Percentiles rank a stretch among this genome's conserved stretches.
phyloP scores from a whole-genome alignment of 2,888 invertebrate species.

The Thysanoteuthis rhombus region DNA sequence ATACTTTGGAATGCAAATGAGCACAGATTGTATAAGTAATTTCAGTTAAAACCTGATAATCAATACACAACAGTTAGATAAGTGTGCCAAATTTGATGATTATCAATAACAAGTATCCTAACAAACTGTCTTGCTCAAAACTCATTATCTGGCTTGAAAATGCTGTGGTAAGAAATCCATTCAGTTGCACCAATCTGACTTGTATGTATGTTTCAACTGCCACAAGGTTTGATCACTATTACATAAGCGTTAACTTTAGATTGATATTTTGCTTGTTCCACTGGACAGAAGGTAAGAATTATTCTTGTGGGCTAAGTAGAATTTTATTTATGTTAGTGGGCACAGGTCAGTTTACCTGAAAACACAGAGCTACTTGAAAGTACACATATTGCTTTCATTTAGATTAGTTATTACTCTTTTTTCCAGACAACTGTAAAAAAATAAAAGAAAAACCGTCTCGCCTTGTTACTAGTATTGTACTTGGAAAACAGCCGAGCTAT shows the following conservation, averaged over 20 bases:
- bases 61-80: not conserved
- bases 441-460: no score
- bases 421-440: no score
- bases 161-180: not conserved
- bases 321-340: not conserved
- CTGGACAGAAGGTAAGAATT: not conserved
- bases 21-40: not conserved
- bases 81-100: conserved; percentile 12
- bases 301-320: not conserved
- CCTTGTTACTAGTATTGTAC: no score
- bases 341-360: not conserved
- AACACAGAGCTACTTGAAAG: not conserved
- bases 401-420: no score
- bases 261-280: not conserved
- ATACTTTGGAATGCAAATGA: no score
- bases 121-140: not conserved
- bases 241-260: not conserved
- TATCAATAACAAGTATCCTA: not conserved
- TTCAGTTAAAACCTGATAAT: not conserved
- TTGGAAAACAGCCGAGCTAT: no score
- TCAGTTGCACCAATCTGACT: conserved; percentile 12
- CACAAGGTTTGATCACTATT: not conserved
- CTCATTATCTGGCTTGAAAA: not conserved
- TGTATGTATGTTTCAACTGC: not conserved
- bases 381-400: not conserved